Percentiles rank a stretch among this genome's conserved stretches.
Evolutionary conservation across 2,113 vertebrate genomes (phyloP).

Genomic region (Bujurquina vittata): DNA sequence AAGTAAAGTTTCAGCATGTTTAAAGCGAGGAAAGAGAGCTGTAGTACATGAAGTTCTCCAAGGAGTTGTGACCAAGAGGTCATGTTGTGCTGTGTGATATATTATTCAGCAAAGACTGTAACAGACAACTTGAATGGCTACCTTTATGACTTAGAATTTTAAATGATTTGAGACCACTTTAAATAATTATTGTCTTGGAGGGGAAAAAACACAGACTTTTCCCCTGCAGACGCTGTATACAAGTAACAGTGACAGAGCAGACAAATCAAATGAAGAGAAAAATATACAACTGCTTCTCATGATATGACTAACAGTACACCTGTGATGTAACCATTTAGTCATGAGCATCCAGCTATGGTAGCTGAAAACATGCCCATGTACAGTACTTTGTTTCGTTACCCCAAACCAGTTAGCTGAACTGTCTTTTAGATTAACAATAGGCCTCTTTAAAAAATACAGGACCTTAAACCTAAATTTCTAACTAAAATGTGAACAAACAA

Average conservation of each 20-base stretch:
- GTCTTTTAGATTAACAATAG: too few species aligned
- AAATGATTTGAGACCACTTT: not conserved
- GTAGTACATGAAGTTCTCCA: not conserved
- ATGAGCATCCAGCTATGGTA: too few species aligned
- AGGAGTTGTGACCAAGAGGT: not conserved
- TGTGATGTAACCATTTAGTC: too few species aligned
- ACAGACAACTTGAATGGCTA: not conserved
- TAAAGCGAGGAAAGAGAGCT: not conserved
- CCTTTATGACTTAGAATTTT: not conserved
- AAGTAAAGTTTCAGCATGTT: not conserved
- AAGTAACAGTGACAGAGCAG: not conserved
- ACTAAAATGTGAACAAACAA: too few species aligned
- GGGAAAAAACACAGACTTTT: not conserved
- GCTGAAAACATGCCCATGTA: too few species aligned
- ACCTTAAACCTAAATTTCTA: too few species aligned
- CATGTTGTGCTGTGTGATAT: not conserved
- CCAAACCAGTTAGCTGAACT: too few species aligned
- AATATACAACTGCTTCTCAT: not conserved
- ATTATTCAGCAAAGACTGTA: not conserved
- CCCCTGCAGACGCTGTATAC: not conserved
- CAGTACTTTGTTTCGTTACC: too few species aligned
- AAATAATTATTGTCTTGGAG: not conserved
- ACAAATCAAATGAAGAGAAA: not conserved
- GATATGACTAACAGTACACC: too few species aligned
- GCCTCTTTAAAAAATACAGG: too few species aligned